Percentiles rank a stretch among this genome's conserved stretches.
These are phyloP conservation scores for Dicrostonyx torquatus DNA, from an alignment of 2,797 vertebrate species.

Conservation along the genomic window DNA sequence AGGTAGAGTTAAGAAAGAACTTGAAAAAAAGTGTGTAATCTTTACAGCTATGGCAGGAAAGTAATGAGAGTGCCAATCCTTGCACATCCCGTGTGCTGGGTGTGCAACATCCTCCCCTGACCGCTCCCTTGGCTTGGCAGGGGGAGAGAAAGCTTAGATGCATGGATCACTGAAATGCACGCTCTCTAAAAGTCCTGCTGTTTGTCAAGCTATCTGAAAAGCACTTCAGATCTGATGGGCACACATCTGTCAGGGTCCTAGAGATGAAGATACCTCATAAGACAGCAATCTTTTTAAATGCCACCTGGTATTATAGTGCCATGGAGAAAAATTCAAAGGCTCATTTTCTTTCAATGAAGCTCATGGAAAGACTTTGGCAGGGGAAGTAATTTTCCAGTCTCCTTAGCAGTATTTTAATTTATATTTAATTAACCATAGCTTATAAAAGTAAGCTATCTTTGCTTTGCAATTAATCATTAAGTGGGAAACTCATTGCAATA, in stretches of 20 bases:
- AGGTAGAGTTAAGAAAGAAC: background rate
- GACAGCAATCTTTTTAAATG: background rate
- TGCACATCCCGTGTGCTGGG: background rate
- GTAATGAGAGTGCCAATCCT: background rate
- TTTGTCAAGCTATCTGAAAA: slow-evolving; percentile 23
- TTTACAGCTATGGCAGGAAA: background rate
- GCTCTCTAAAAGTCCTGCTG: background rate
- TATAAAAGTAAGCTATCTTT: slow-evolving; percentile 22
- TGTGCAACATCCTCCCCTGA: fast-evolving
- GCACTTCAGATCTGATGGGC: background rate
- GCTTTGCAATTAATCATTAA: slow-evolving; percentile 1
- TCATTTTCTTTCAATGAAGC: background rate
- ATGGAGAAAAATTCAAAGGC: slow-evolving; percentile 27
- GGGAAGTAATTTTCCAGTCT: slow-evolving; percentile 22
- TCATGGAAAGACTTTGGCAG: background rate
- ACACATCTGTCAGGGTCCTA: background rate
- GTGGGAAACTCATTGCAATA: background rate
- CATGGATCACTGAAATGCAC: background rate
- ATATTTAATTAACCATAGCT: slow-evolving; percentile 38
- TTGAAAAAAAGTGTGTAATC: background rate
- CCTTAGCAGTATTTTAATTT: slow-evolving; percentile 12
- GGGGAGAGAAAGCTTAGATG: background rate
- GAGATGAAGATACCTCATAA: background rate
- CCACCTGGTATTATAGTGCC: background rate
- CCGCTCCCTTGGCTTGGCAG: background rate